Evolutionary conservation across 2,888 invertebrate genomes (phyloP), one percentile per base, ranked within the genome.

Genomic region (Brachycybe producta): DNA sequence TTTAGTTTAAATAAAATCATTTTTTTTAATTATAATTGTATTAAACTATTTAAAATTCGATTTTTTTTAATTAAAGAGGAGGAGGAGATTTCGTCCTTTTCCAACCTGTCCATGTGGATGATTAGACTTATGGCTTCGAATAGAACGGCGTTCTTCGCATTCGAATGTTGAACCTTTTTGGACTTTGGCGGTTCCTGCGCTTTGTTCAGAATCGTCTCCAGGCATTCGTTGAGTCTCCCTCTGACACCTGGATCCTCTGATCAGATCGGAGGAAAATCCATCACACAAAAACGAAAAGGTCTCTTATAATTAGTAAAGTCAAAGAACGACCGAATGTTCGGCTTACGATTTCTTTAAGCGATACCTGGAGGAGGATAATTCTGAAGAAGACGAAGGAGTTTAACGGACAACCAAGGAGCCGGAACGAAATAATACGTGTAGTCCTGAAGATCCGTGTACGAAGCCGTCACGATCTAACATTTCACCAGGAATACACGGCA

Each of bases 351-450:
- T n/a, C n/a, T n/a, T 24, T 30, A 41, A 40, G 13, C 26, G 48
- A 62, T 69, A 80, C 80, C 81, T 61, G 97, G 95, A 19, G 97
- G 95, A 56, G 94, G 94, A 64, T 98, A 99, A 68, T 98, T 97
- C 70, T 99, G 98, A 57, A 98, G 73, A 54, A 99, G 75, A 60
- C 97, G 78, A 56, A 98, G 73, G 52, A 99, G 73, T 71, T 99
- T 99, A 17, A 99, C 95, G 52, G 95, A 97, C 30, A 99, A 77
- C 98, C 98, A 99, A 15, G 98, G 98, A n/a, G 97, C 98, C 59
- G 98, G 97, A 55, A 99, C 97, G 75, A 99, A 99, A 68, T 98
- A 99, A 70, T 99, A 99, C 3, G 98, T 98, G 67, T 99, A 99
- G 72, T 99, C 98, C 74, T 98, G 97, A 57, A 98, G 77, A 72